Evolutionary conservation across 2,888 invertebrate genomes (phyloP), one percentile per base, ranked within the genome.

Genomic region (Tenthredo notha): DNA sequence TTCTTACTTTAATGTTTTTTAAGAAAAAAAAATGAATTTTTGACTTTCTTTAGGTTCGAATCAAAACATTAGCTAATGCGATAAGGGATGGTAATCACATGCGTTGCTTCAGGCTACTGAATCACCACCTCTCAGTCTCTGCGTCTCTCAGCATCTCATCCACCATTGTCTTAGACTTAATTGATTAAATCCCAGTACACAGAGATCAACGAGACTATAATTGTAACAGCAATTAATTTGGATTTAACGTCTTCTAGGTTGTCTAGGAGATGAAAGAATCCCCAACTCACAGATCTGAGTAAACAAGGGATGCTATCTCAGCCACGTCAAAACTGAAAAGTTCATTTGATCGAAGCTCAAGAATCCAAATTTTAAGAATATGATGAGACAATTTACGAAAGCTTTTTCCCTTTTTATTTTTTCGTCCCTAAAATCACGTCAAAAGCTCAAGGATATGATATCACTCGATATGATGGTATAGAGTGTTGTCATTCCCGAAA

Each of bases 51-150:
- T 9, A 87, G 89, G 88, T 88, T 90, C 90, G 89, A 92, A 92
- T 92, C 91, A 92, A 92, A 91, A 91, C 90, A 90, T 89, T 88
- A 89, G 90, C 91, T 92, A 92, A 92, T 92, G 90, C 91, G 91
- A 92, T 92, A 91, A 92, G 90, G 88, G 90, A 91, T 91, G 91
- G 91, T 92, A 92, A 92, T 92, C 92, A 91, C 92, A 90, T 91
- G 91, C 91, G 91, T 92, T 91, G 92, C 91, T 91, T 88, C 88
- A 88, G 89, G 92, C 89, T 88, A 84, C 90, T 88, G 87, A 87
- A 88, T 21, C 21, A 6, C 33, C 37, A 33, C 18, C 67, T 18
- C 29, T 18, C n/a, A 40, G n/a, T 40, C 72, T 72, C 15, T 12
- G 6, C 33, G 61, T 61, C 10, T 21, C 58, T 21, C 21, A 5